Percentiles rank a stretch among this genome's conserved stretches.
Evolutionary conservation across 1,140 invertebrate species (phyloP).

Genomic region (Atta texana): DNA sequence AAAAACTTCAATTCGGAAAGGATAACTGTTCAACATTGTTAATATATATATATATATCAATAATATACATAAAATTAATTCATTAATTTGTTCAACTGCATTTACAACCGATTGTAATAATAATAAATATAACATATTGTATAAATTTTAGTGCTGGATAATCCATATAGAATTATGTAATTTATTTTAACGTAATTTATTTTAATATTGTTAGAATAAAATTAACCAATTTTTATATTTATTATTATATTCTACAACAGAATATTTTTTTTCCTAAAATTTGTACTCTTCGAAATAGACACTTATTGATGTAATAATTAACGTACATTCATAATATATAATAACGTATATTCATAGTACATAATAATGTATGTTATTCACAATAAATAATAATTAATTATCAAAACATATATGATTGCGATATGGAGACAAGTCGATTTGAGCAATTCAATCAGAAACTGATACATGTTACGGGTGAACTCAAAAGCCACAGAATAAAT

Average conservation of each 20-base stretch:
- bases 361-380: not conserved
- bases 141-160: not conserved
- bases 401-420: not conserved
- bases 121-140: not conserved
- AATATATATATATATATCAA: too few relatives aligned
- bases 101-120: slow-evolving; percentile 8
- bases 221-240: not conserved
- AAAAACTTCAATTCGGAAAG: not conserved
- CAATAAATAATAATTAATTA: not conserved
- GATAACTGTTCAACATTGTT: not conserved
- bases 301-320: not conserved
- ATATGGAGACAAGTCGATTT: not conserved
- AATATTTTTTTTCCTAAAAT: not conserved
- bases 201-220: not conserved
- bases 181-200: not conserved
- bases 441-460: slow-evolving; percentile 22
- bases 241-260: not conserved
- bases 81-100: not conserved
- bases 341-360: not conserved
- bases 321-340: not conserved
- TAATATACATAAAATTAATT: not conserved
- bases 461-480: not conserved
- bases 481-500: slow-evolving; percentile 18
- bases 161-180: not conserved
- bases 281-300: not conserved